Evolutionary conservation across 1,140 invertebrate species (phyloP).

Genomic region (Sitobion miscanthi): DNA sequence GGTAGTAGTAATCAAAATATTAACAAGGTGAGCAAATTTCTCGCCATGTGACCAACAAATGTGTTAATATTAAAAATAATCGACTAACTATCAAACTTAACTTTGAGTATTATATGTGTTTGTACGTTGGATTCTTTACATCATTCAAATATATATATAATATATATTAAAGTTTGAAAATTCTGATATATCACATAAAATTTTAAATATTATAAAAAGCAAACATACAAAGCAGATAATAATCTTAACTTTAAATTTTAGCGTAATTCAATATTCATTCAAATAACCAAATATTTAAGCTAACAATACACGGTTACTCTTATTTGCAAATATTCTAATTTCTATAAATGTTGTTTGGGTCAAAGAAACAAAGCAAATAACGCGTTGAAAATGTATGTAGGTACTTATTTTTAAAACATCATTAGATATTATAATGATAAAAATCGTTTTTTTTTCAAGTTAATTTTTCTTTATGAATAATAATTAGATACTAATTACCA

Average conservation of each 20-base stretch:
- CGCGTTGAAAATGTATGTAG: background rate
- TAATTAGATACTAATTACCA: background rate
- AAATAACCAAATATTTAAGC: background rate
- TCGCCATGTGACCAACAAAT: background rate
- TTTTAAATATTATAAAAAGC: too few relatives aligned
- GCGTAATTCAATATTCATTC: too few relatives aligned
- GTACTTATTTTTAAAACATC: background rate
- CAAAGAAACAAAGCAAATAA: background rate
- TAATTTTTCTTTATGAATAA: background rate
- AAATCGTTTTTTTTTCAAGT: background rate
- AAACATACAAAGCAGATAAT: too few relatives aligned
- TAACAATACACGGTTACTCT: background rate
- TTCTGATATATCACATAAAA: too few relatives aligned
- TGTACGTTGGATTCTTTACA: too few relatives aligned
- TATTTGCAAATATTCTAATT: background rate
- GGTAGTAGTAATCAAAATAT: background rate
- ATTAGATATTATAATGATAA: background rate
- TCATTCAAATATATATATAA: too few relatives aligned
- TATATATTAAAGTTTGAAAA: too few relatives aligned
- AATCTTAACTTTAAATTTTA: too few relatives aligned
- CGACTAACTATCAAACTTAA: too few relatives aligned
- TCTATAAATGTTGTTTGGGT: background rate
- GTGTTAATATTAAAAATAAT: too few relatives aligned
- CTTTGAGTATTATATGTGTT: too few relatives aligned
- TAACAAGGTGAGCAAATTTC: background rate